Percentiles rank a stretch among this genome's conserved stretches.
Evolutionary conservation across 2,888 invertebrate genomes (phyloP).

Genomic region (Xanthorhoe designata): DNA sequence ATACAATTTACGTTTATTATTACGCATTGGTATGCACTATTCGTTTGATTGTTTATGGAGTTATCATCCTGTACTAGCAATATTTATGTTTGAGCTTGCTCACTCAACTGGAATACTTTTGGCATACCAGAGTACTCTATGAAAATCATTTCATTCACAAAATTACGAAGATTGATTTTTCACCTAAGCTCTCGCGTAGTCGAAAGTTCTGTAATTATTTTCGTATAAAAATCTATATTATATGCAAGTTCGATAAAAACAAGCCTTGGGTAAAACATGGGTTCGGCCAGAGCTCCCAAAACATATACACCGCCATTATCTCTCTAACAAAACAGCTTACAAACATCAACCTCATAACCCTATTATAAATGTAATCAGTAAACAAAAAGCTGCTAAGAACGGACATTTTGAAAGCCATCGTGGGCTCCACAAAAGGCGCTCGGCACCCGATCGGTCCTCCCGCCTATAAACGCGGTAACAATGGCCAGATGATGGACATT

Average conservation of each 20-base stretch:
- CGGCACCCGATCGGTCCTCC: slow-evolving; percentile 60
- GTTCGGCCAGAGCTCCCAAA: background rate
- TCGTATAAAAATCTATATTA: background rate
- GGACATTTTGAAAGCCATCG: slow-evolving; percentile 35
- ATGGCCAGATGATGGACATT: slow-evolving; percentile 84
- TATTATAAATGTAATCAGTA: slow-evolving; percentile 12
- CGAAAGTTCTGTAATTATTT: background rate
- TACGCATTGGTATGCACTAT: slow-evolving; percentile 59
- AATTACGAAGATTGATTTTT: background rate
- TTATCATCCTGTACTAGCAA: slow-evolving; percentile 55
- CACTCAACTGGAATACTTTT: slow-evolving; percentile 21
- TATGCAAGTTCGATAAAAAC: background rate
- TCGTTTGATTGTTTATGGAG: slow-evolving; percentile 55
- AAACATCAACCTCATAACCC: slow-evolving; percentile 4
- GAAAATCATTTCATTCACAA: slow-evolving; percentile 8
- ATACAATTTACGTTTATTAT: slow-evolving; percentile 53
- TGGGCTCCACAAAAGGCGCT: slow-evolving; percentile 64
- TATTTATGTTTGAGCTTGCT: slow-evolving; percentile 43
- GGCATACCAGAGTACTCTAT: slow-evolving; percentile 1
- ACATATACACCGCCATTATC: background rate
- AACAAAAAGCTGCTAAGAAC: slow-evolving; percentile 23
- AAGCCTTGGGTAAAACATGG: background rate
- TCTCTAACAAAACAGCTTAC: slow-evolving; percentile 1
- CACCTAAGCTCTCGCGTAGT: background rate
- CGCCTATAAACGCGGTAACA: slow-evolving; percentile 78